Evolutionary conservation across 1,140 invertebrate species (phyloP), one percentile per base, ranked within the genome.

Genomic region (Zaprionus capensis): DNA sequence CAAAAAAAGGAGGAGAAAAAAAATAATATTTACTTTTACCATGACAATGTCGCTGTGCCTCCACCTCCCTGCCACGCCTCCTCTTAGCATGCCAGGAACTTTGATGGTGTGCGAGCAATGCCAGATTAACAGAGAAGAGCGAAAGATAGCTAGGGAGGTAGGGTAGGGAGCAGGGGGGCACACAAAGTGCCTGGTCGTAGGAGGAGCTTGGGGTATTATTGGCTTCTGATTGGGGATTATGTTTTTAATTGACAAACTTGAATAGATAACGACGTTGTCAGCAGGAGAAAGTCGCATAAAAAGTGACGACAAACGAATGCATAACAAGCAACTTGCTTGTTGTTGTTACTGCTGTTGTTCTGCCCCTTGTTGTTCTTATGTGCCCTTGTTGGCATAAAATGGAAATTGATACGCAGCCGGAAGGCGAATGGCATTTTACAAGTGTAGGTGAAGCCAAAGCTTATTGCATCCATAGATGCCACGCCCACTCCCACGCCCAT

Each of bases 171-270:
- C 26, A 22, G 58, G n/a, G 24, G 5, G n/a, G 41, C 46, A 62
- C 34, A 31, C 22, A 55, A 24, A 17, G 66, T 20, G 46, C 14
- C 31, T 17, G 34, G 24, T 20, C 12, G 38, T 20, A 24, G 26
- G 11, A 58, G 62, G 34, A 46, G 41, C 49, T 72, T 78, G 71
- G 66, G 81, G 84, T 90, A 84, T 87, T 87, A 87, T 87, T 88
- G 84, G 84, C 85, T 88, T 88, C 84, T 90, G 85, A 88, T 88
- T 88, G 84, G 85, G 84, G 84, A 88, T 88, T 88, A 88, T 84
- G 85, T 88, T 88, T 88, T 88, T 88, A 88, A 88, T 88, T 88
- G 84, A 88, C 85, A 88, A 88, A 88, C 84, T 88, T 88, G 84
- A 88, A 88, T 88, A 79, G 85, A 87, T 88, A 88, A 88, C 84